phyloP scores from a whole-genome alignment of 2,888 invertebrate genomes.

The Chromoteleia sp. region DNA sequence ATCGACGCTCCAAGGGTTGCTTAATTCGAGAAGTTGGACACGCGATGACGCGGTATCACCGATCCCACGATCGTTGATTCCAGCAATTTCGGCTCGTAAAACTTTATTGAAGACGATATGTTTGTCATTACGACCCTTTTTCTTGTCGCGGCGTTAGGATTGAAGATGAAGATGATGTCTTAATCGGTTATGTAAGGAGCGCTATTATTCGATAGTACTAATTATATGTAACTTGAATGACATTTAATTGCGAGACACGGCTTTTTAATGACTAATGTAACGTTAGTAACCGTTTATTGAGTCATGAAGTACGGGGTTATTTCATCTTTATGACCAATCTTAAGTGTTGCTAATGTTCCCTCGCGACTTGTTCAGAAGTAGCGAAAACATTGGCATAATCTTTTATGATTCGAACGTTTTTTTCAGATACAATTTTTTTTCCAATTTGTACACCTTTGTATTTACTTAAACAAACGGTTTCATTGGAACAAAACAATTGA shows the following conservation, averaged over 20 bases:
- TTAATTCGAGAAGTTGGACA: slow-evolving; percentile 45
- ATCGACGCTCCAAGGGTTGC: slow-evolving; percentile 24
- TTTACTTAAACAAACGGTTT: no score
- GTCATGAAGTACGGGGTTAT: slow-evolving; percentile 25
- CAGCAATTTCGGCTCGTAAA: slow-evolving; percentile 60
- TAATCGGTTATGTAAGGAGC: slow-evolving; percentile 39
- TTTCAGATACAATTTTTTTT: not conserved
- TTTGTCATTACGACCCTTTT: slow-evolving; percentile 38
- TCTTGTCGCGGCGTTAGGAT: slow-evolving; percentile 2
- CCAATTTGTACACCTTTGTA: not conserved
- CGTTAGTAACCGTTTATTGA: slow-evolving; percentile 36
- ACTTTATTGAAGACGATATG: slow-evolving; percentile 29
- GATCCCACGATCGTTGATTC: slow-evolving; percentile 36
- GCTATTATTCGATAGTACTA: slow-evolving; percentile 32
- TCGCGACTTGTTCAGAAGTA: slow-evolving; percentile 6
- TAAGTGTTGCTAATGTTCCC: slow-evolving; percentile 27
- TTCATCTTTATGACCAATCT: slow-evolving; percentile 56
- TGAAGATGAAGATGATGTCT: slow-evolving; percentile 44
- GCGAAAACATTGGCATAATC: slow-evolving; percentile 1
- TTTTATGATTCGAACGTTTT: not conserved
- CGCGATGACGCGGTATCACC: slow-evolving; percentile 43
- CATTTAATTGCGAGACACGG: slow-evolving; percentile 47
- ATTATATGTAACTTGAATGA: slow-evolving; percentile 40
- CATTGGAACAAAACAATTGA: no score
- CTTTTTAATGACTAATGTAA: slow-evolving; percentile 39